phyloP scores from a whole-genome alignment of 1,140 invertebrate genomes.

The Aphelenchoides fujianensis region DNA sequence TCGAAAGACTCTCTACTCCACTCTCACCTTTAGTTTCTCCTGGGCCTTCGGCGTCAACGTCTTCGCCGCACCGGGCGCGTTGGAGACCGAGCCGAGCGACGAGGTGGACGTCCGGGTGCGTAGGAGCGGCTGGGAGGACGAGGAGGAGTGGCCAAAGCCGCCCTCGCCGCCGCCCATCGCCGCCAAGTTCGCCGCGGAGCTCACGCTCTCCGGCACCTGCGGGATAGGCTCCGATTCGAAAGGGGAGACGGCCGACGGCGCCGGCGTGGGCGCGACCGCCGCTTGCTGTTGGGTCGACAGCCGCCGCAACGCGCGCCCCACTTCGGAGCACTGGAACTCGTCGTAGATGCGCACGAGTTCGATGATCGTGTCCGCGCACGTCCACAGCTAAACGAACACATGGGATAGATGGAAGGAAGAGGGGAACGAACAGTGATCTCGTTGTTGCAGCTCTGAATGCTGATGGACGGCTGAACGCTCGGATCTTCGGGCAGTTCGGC shows the following conservation, averaged over 20 bases:
- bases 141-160: not conserved
- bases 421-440: not conserved
- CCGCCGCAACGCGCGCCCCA: not conserved
- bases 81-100: not conserved
- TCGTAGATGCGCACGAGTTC: slow-evolving; percentile 40
- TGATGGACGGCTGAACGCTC: not conserved
- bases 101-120: not conserved
- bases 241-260: not conserved
- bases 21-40: not conserved
- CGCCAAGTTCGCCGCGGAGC: not conserved
- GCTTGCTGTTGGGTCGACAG: not conserved
- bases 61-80: not conserved
- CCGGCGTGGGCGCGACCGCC: not conserved
- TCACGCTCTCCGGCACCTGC: not conserved
- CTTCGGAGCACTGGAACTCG: slow-evolving; percentile 41
- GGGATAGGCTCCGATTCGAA: not conserved
- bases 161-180: not conserved
- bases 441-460: not conserved
- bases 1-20: not conserved
- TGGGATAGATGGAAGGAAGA: not conserved
- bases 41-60: not conserved
- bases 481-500: not conserved
- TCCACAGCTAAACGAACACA: slow-evolving; percentile 33
- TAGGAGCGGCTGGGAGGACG: not conserved
- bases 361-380: slow-evolving; percentile 44